Conservation (phyloP, 1,140 invertebrate genomes). For the Tribolium castaneum region DNA sequence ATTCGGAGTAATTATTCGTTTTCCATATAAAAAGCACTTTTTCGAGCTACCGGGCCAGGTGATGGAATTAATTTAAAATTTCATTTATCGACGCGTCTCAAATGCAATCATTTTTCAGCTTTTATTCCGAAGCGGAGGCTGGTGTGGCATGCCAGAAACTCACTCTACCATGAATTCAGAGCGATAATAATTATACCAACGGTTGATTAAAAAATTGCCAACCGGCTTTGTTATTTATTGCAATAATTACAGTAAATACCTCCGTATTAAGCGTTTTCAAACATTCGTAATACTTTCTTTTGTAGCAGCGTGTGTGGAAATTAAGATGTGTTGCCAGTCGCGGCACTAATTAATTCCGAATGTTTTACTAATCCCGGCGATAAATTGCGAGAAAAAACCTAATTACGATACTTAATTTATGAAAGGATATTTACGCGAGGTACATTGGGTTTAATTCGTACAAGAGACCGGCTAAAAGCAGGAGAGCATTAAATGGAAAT, state of each 20-base stretch:
- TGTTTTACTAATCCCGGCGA: background rate
- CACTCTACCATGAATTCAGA: conserved; percentile 25
- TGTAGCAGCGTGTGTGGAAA: background rate
- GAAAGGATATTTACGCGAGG: background rate
- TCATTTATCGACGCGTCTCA: background rate
- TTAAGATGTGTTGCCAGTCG: background rate
- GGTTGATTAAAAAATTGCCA: conserved; percentile 14
- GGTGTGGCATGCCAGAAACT: conserved; percentile 4
- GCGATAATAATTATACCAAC: conserved; percentile 22
- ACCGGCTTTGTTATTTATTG: conserved; percentile 16
- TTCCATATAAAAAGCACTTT: conserved; percentile 21
- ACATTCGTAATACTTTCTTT: background rate
- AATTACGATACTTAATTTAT: conserved; percentile 22
- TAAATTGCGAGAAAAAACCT: background rate
- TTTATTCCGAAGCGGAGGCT: background rate
- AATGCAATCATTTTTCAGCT: background rate
- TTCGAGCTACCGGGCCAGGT: conserved; percentile 15
- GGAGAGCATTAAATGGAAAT: conserved; percentile 25
- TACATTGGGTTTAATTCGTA: background rate
- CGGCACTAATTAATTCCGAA: background rate
- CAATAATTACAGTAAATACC: conserved; percentile 14
- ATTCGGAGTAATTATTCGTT: conserved; percentile 24
- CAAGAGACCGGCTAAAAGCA: conserved; percentile 30
- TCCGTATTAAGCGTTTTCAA: conserved; percentile 6
- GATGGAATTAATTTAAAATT: conserved; percentile 31